Base-by-base conservation (phyloP, 2,888 invertebrate genomes). In the Watsonalla binaria region DNA sequence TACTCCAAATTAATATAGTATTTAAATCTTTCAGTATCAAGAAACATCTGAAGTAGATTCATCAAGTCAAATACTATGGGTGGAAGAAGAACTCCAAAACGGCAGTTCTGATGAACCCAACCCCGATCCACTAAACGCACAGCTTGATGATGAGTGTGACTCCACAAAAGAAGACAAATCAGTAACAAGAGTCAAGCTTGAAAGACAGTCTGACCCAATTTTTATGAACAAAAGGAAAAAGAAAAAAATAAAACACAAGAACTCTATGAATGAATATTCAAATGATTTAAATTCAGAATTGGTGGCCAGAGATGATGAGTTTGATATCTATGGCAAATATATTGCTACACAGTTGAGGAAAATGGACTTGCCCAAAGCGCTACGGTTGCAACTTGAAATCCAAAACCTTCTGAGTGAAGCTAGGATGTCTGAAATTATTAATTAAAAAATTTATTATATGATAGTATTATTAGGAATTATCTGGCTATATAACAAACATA, bases 321-420 rank as follows among this genome's bases (percentile, higher is more conserved):
- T 84, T 78, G 85, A 84, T 66, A 77, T 84, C 34, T 86, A 82
- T 68, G 85, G 84, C 4, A 84, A 82, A 63, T 84, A 75, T 60
- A 82, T 86, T 47, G 85, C 84, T 33, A 68, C 79, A 13, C 86
- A 86, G 56, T 54, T 86, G 45, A 75, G 84, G 47, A 72, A 75
- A 58, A 78, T 86, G 76, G 73, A 76, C 5, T 59, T 81, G 2
- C 72, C 77, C 6, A 82, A 73, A 58, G 84, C 85, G 15, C 56
- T 86, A 54, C 69, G 71, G 45, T 64, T 82, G 6, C 84, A 86
- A 56, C 61, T 84, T 15, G 74, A 80, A 56, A 83, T 86, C 61
- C 84, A 85, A 45, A 78, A 73, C 47, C 69, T 86, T 51, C 69
- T 86, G 1, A 81, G 82, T 62, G 74, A 79, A 64, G 84, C 84